Evolutionary conservation across 2,797 vertebrate genomes (phyloP), one percentile per base, ranked within the genome.

Genomic region (Eulemur albifrons): DNA sequence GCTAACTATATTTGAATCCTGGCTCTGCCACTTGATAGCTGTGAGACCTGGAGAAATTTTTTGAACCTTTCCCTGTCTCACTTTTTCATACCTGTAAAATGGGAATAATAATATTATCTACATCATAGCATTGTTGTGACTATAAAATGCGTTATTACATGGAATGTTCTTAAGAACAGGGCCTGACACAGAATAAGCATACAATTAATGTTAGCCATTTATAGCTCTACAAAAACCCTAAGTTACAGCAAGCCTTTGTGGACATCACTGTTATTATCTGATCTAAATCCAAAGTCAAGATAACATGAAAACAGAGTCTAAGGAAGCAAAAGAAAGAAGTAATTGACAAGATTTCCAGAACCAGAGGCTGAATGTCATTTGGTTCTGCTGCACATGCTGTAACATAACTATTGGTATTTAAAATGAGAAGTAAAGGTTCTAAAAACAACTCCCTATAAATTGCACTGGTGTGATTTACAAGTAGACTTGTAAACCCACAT

Each of bases 381-480:
- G 70, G 45, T 91, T 95, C 70, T 93, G 23, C 35, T 35, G 52
- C 92, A 88, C 48, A 84, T 88, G 70, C 48, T 92, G 75, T 48
- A 97, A 94, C 73, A 96, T 94, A 95, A 86, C 59, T 90, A 75
- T 76, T 96, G 95, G 79, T 96, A 97, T 96, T 97, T 96, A 95
- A 97, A 96, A 96, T 43, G 32, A 95, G 88, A 65, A 84, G n/a
- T 80, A 95, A 96, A 96, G 52, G 52, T 88, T 93, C 69, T 75
- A 75, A 92, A 96, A 97, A 96, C 90, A 96, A 80, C 35, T 48
- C 35, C 67, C 79, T 69, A 12, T 95, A 96, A 96, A 95, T 69
- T 87, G 63, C 83, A 73, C 83, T 95, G 70, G 35, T 70, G 88
- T 88, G 69, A 96, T 96, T 97, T 97, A 96, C 85, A 94, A 94